Evolutionary conservation across 2,888 invertebrate genomes (phyloP).

Genomic region (Eupeodes latifasciatus): DNA sequence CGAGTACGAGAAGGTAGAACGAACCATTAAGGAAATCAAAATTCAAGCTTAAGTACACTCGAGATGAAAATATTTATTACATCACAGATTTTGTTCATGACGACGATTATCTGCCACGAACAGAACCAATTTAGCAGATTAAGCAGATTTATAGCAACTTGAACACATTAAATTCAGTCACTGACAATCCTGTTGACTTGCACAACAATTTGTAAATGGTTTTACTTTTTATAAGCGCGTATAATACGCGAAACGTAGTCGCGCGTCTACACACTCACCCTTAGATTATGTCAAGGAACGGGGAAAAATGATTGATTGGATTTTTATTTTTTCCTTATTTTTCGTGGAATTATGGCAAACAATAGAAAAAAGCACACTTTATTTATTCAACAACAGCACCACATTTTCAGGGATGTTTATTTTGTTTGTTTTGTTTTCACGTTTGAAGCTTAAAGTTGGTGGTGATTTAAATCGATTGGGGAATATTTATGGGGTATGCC

Average conservation of each 20-base stretch:
- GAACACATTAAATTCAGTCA: constrained; percentile 17
- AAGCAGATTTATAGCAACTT: constrained; percentile 22
- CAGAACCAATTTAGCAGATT: background rate
- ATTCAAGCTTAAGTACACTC: constrained; percentile 10
- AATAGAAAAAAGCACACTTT: background rate
- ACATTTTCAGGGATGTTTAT: background rate
- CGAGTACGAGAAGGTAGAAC: background rate
- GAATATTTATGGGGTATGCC: background rate
- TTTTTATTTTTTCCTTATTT: background rate
- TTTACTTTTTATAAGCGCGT: background rate
- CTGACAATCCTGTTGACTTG: background rate
- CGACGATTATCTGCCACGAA: background rate
- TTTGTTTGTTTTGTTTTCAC: background rate
- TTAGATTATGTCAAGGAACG: background rate
- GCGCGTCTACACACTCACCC: background rate
- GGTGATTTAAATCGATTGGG: background rate
- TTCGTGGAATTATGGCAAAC: background rate
- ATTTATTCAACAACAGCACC: background rate
- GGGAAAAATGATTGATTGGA: constrained; percentile 29
- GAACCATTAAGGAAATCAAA: background rate
- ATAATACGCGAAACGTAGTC: background rate
- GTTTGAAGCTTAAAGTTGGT: background rate
- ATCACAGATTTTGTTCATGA: background rate
- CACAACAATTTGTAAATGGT: constrained; percentile 1
- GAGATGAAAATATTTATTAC: background rate